These are phyloP conservation scores for Circaetus cinerascens DNA, from an alignment of 2,113 vertebrate species.

Conservation along the genomic window DNA sequence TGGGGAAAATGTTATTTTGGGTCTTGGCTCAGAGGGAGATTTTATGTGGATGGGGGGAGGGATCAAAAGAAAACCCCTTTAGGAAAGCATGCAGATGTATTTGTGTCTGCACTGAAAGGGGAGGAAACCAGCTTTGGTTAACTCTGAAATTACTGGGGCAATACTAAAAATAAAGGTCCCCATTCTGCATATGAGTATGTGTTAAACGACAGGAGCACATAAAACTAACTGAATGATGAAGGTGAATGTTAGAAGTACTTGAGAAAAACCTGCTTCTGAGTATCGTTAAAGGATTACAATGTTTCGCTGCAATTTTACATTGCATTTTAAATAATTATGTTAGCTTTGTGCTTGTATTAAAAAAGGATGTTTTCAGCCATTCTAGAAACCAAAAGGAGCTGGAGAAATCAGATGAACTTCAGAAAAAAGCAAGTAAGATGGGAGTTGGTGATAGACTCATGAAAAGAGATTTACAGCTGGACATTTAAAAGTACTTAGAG, in stretches of 20 bases:
- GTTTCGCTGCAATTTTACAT: not conserved
- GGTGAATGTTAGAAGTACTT: not conserved
- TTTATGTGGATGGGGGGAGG: not conserved
- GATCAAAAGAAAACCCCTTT: constrained; percentile 1
- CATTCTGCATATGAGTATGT: not conserved
- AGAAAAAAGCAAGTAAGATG: not conserved
- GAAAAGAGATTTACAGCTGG: not conserved
- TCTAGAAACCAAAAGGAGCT: not conserved
- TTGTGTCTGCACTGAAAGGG: not conserved
- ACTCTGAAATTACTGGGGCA: not conserved
- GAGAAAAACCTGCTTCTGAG: not conserved
- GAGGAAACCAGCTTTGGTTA: not conserved
- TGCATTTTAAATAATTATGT: not conserved
- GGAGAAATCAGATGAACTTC: not conserved
- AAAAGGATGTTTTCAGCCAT: not conserved
- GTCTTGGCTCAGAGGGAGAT: not conserved
- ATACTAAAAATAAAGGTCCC: not conserved
- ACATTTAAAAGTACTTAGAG: not conserved
- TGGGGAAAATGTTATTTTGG: constrained; percentile 38
- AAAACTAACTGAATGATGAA: not conserved
- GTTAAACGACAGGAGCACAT: not conserved
- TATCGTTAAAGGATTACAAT: not conserved
- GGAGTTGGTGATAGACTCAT: not conserved
- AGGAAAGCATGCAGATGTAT: not conserved
- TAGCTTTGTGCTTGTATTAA: not conserved